Evolutionary conservation across 2,888 invertebrate species (phyloP).

Genomic region (Callyntrura sp.): DNA sequence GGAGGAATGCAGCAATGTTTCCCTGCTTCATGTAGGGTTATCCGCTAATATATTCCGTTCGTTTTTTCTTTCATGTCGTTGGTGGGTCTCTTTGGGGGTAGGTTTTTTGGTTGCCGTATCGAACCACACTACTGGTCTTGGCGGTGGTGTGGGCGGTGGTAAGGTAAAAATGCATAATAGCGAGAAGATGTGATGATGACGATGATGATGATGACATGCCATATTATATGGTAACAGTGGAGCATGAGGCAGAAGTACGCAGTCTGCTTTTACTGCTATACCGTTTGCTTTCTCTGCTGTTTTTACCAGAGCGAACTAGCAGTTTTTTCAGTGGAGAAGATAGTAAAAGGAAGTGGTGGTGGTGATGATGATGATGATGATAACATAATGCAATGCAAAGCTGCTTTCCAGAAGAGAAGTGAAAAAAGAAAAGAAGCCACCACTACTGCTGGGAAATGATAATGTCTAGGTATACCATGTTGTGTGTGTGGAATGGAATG

Average conservation of each 20-base stretch:
- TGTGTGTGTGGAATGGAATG: slow-evolving; percentile 35
- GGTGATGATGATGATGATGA: slow-evolving; percentile 26
- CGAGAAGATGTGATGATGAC: slow-evolving; percentile 19
- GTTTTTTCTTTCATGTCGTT: slow-evolving; percentile 70
- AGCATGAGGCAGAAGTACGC: slow-evolving; percentile 17
- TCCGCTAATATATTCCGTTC: slow-evolving; percentile 60
- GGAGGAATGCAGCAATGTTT: not conserved
- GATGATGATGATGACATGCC: slow-evolving; percentile 53
- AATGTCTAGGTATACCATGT: slow-evolving; percentile 13
- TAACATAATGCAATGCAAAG: slow-evolving; percentile 38
- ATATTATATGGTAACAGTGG: slow-evolving; percentile 23
- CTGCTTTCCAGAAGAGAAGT: not conserved
- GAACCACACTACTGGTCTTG: slow-evolving; percentile 73
- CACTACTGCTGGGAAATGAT: slow-evolving; percentile 8
- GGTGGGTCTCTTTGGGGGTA: slow-evolving; percentile 76
- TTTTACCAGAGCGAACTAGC: too few species aligned
- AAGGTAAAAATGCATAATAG: slow-evolving; percentile 64
- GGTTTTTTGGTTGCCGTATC: slow-evolving; percentile 72
- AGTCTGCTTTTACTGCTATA: not conserved
- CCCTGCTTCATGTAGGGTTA: slow-evolving; percentile 24
- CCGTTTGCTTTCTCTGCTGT: too few species aligned
- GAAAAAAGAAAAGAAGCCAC: slow-evolving; percentile 29
- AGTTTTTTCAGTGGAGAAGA: not conserved
- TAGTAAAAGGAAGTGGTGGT: slow-evolving; percentile 10
- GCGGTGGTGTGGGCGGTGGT: slow-evolving; percentile 74